Evolutionary conservation across 2,888 invertebrate species (phyloP), one percentile per base, ranked within the genome.

Genomic region (Pyralis farinalis): DNA sequence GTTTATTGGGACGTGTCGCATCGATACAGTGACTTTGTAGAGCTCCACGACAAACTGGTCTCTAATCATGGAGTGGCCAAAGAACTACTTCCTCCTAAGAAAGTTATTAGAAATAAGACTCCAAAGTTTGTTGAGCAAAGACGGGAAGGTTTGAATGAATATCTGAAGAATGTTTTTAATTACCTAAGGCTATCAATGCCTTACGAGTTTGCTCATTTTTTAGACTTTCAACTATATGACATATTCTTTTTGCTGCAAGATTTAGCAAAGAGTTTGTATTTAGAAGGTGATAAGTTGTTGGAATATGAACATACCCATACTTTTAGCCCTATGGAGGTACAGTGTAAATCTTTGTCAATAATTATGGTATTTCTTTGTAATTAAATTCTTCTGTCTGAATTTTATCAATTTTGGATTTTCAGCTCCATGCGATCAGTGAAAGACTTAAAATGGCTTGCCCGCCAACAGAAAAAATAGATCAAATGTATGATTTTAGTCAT

Each of bases 51-150:
- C 38, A 93, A 93, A 66, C 88, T 98, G n/a, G 94, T 96, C 0
- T 74, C 90, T 1, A 94, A 95, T 58, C 94, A 95, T 77, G 95
- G 95, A 37, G 92, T 97, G 2, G 93, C 95, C 5, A 96, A 95
- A 70, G 96, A 96, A 60, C 90, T 97, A 44, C 82, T 98, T 9
- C 98, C 98, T 7, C 97, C 97, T 0, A 98, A 99, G 79, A 98
- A 97, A 85, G 91, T 97, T 2, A 94, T 98, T 58, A 94, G 98
- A 1, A 98, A 97, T 68, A 96, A 95, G 76, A 95, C 95, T 49
- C 95, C 96, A 0, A 90, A 92, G 41, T 98, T 99, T 71, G 91
- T 99, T 1, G 95, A 96, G 65, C 95, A 94, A 61, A 91, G 98
- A 39, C 92, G 95, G 44, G 90, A 92, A 49, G 96, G 94, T 9